Evolutionary conservation across 2,113 vertebrate species (phyloP), one percentile per base, ranked within the genome.

Genomic region (Geococcyx californianus): DNA sequence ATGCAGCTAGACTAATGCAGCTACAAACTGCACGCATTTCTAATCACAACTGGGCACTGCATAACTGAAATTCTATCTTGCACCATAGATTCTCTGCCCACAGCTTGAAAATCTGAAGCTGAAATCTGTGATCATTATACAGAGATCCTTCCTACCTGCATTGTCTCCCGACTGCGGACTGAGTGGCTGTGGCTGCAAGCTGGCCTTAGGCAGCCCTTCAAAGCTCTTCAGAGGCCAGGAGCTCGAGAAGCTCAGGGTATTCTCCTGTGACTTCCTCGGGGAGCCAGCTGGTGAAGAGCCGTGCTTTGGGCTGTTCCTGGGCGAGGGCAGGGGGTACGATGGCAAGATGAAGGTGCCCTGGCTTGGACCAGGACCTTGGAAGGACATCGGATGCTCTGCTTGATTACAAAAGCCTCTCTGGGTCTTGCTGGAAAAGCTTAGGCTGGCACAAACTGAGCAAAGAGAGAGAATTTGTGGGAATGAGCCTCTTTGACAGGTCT

Each of bases 211-310:
- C 21, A 98, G 82, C 29, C 96, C 98, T 84, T 98, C 59, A 15
- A 98, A 98, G 89, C 96, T 98, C 87, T 98, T 98, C 85, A 98
- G 98, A 66, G 99, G 98, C 99, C 99, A 99, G 26, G 99, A 99
- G 97, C 97, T 99, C 76, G 99, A 99, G 97, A 99, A 98, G 86
- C 55, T 96, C 97, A 97, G 45, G 95, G 96, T 40, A 91, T 84
- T 72, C 45, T 98, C 98, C 55, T 98, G 98, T n/a, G 90, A 88
- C 24, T 94, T 98, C 88, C 97, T 96, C n/a, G 97, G 96, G 21
- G 97, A 96, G 58, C 76, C 52, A 45, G 62, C 81, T 51, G 97
- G 84, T 54, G 96, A 84, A 36, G 98, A 94, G n/a, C 95, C 81
- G 11, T 97, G 98, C 84, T 98, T 98, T 51, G 98, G 98, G 88